Percentiles rank a stretch among this genome's conserved stretches.
phyloP scores from a whole-genome alignment of 2,888 invertebrate genomes.

The Dendrolimus pini region DNA sequence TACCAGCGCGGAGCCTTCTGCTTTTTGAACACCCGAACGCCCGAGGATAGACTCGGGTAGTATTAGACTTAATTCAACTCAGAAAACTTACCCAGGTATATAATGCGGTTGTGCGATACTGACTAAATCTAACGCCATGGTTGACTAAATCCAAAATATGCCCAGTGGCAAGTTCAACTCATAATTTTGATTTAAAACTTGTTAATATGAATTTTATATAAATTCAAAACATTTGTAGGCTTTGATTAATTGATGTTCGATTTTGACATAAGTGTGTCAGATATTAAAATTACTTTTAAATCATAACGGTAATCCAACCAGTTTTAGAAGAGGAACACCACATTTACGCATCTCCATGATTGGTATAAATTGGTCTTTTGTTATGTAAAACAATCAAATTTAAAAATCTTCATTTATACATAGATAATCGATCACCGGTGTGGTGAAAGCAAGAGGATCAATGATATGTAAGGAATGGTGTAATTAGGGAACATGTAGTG shows the following conservation, averaged over 20 bases:
- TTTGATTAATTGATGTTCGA: not conserved
- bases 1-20: too few relatives aligned
- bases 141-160: slow-evolving; percentile 16
- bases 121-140: slow-evolving; percentile 75
- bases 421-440: too few relatives aligned
- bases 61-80: not conserved
- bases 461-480: too few relatives aligned
- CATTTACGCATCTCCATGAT: too few relatives aligned
- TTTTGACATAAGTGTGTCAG: not conserved
- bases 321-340: not conserved
- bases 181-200: slow-evolving; percentile 31
- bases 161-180: slow-evolving; percentile 20
- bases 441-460: too few relatives aligned
- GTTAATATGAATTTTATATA: not conserved
- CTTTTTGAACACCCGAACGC: too few relatives aligned
- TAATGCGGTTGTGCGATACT: slow-evolving; percentile 83
- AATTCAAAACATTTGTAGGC: not conserved
- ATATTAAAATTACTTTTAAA: not conserved
- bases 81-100: slow-evolving; percentile 80
- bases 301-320: not conserved
- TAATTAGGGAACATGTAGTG: too few relatives aligned
- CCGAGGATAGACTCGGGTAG: too few relatives aligned
- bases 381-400: too few relatives aligned
- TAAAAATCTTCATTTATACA: too few relatives aligned
- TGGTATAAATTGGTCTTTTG: too few relatives aligned